Evolutionary conservation across 2,888 invertebrate species (phyloP), one percentile per base, ranked within the genome.

Genomic region (Bembecia ichneumoniformis): DNA sequence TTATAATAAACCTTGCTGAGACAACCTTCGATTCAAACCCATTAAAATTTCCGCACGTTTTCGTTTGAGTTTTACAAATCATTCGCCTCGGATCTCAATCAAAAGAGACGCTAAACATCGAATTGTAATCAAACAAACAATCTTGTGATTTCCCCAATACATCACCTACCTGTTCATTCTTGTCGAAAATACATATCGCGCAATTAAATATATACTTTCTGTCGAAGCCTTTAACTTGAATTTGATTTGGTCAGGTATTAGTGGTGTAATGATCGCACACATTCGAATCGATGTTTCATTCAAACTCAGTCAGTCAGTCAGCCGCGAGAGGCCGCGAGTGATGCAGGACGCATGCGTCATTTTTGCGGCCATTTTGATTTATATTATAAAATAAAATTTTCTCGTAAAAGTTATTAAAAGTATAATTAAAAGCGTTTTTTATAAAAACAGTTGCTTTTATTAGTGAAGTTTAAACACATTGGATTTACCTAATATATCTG

Each of bases 131-230:
- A 60, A 62, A 58, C 53, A 60, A 64, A 58, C 53, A 60, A 64
- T 66, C 67, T 70, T 71, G 71, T 74, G 75, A 74, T 81, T 82
- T 75, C 72, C 75, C 71, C 70, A 62, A 62, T 64, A 68, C 62
- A 58, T 62, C 55, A 64, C 55, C 64, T 64, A 77, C 71, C 72
- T 77, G 77, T 67, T 69, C 73, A 77, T 72, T 76, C 66, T 64
- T 58, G 51, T 52, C 55, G 60, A 62, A 66, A 64, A 63, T 59
- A 58, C 35, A 35, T 11, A 36, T 36, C 35, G 48, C 47, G 34
- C 51, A 54, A 51, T 13, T 17, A 20, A 46, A 40, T 49, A 36
- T 15, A 3, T 11, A 46, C 45, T 35, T 49, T 44, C 15, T 5
- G 17, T 16, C 3, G 13, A 45, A 15, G 35, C 10, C 16, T 61